Evolutionary conservation across 1,140 invertebrate genomes (phyloP).

Genomic region (Neocloeon triangulifer): DNA sequence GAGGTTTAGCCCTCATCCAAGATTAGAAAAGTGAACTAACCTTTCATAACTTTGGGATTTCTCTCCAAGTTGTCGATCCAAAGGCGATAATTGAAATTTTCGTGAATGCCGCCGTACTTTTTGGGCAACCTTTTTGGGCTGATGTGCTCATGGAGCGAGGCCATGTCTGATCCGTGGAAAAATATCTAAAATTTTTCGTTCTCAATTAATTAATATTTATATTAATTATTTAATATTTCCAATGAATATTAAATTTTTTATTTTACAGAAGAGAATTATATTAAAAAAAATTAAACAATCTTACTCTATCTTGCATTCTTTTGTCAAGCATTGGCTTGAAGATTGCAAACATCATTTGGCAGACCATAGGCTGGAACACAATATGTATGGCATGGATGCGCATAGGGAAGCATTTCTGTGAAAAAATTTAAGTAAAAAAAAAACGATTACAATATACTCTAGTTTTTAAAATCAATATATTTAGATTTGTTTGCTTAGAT

Average conservation of each 20-base stretch:
- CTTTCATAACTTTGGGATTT: constrained; percentile 30
- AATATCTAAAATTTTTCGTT: constrained; percentile 21
- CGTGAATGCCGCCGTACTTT: constrained; percentile 41
- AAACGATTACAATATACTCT: too few relatives aligned
- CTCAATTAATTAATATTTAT: too few relatives aligned
- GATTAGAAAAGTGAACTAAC: too few relatives aligned
- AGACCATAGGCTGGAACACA: constrained; percentile 54
- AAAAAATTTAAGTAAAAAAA: too few relatives aligned
- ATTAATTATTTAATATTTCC: neutral
- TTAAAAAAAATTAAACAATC: constrained; percentile 1
- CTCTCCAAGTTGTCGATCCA: constrained; percentile 41
- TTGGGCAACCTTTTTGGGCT: constrained; percentile 41
- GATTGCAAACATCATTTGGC: constrained; percentile 48
- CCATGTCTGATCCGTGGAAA: constrained; percentile 49
- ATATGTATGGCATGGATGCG: constrained; percentile 51
- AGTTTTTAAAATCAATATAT: too few relatives aligned
- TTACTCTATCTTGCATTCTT: constrained; percentile 37
- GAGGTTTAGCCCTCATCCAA: too few relatives aligned
- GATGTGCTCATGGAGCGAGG: constrained; percentile 52
- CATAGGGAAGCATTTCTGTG: constrained; percentile 44
- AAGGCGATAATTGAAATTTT: constrained; percentile 42
- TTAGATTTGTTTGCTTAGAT: too few relatives aligned
- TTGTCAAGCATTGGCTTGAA: constrained; percentile 50
- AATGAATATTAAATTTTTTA: neutral
- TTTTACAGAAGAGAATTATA: neutral